These are phyloP conservation scores for Drosophila asahinai DNA, from an alignment of 1,140 invertebrate species.

Conservation along the genomic window DNA sequence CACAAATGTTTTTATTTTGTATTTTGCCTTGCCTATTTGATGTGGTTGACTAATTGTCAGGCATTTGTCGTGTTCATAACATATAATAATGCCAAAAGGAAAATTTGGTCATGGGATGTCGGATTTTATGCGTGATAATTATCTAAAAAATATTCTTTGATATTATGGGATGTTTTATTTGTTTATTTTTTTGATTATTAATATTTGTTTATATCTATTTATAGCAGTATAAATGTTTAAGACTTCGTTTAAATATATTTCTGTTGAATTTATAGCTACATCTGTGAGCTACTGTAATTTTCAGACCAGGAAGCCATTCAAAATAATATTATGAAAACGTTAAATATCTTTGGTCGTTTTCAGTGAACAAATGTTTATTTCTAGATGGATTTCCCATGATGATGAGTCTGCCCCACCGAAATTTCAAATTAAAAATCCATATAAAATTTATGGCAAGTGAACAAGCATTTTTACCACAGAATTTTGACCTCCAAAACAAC, in stretches of 20 bases:
- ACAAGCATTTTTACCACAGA: conserved; percentile 33
- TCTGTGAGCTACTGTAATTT: background rate
- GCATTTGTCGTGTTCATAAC: conserved; percentile 12
- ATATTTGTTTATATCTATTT: background rate
- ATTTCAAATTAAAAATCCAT: conserved; percentile 65
- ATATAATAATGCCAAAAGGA: background rate
- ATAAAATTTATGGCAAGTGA: conserved; percentile 44
- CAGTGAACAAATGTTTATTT: background rate
- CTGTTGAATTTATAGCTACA: no score
- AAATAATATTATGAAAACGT: background rate
- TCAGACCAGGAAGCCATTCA: no score
- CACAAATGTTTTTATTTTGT: conserved; percentile 22
- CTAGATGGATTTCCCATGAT: background rate
- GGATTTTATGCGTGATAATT: background rate
- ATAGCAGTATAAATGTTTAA: no score
- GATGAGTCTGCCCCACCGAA: background rate
- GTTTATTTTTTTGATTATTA: background rate
- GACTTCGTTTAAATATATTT: no score
- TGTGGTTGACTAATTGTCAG: conserved; percentile 38
- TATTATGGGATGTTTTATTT: background rate
- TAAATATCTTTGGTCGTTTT: background rate
- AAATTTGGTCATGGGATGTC: conserved; percentile 1
- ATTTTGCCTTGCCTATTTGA: conserved; percentile 11
- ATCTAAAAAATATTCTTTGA: background rate
- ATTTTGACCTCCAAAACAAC: conserved; percentile 12